Base-by-base conservation (phyloP, 2,113 vertebrate species). In the Corvus moneduloides region DNA sequence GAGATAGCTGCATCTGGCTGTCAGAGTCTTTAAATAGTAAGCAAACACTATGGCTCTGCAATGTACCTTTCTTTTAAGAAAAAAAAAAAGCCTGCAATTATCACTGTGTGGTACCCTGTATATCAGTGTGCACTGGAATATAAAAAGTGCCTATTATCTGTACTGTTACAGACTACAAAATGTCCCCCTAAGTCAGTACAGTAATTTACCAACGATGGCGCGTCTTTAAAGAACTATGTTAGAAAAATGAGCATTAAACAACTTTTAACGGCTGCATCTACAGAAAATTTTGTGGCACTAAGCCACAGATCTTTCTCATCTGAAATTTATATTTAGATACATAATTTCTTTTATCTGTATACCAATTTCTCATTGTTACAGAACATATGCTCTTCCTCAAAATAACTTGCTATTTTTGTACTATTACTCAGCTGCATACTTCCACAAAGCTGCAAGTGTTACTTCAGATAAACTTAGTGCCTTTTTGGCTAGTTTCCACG, bases 391-490 rank as follows among this genome's bases (percentile, higher is more conserved):
- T 98, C 97, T 98, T 97, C 97, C 97, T 97, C 96, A 98, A 97
- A 98, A 98, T 98, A 98, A 97, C 95, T 90, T 91, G 89, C 97
- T 98, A 98, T 98, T 98, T 98, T 97, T 97, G 81, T 95, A 90
- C 93, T 96, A 96, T 98, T 98, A 98, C 97, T 98, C 97, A 98
- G 91, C 90, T 18, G 0, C 95, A 97, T 85, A 97, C 90, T 98
- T 98, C 96, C 94, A 97, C 96, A 92, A 95, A 97, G 96, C 96
- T 96, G 96, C 93, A 96, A 97, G 97, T 97, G 94, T 97, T 98
- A 96, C 95, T 97, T 97, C 89, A 97, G 96, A 97, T 97, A 98
- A 98, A 98, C 97, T 97, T 97, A 85, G 89, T 26, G 17, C 55
- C 71, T 95, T 84, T 96, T 90, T 95, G 91, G 90, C 93, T 84